Base-by-base conservation (phyloP, 92 coral and sea anemone species). In the Diadumene lineata region DNA sequence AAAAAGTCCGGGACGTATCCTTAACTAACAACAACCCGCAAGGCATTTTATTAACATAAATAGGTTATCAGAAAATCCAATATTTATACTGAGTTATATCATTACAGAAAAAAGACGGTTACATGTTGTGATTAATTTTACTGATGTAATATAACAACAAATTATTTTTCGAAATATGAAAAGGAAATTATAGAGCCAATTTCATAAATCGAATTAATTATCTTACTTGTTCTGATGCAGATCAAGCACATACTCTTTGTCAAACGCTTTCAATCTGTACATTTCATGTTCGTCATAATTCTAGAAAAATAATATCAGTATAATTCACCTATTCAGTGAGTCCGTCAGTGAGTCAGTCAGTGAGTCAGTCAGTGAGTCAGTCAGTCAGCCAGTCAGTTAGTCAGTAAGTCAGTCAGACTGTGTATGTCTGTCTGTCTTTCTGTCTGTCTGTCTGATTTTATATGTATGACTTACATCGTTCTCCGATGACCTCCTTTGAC, bases 151-250 rank as follows among this genome's bases (percentile, higher is more conserved):
- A n/a, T n/a, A n/a, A n/a, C n/a, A n/a, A n/a, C n/a, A n/a, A n/a
- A n/a, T n/a, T n/a, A n/a, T n/a, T n/a, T n/a, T n/a, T n/a, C n/a
- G n/a, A n/a, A n/a, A n/a, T n/a, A n/a, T n/a, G n/a, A n/a, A n/a
- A n/a, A n/a, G n/a, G n/a, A n/a, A n/a, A 3, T 21, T 56, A 21
- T 64, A 7, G 7, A 19, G 19, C 56, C 56, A 48, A 48, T 19
- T 11, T 19, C 19, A 7, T 56, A 19, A 56, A 3, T 4, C 4
- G 24, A 17, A 22, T 7, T 56, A 2, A n/a, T 62, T 38, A 38
- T 38, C 89, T 33, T 58, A 84, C 89, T 79, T 74, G 77, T 84
- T 78, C 8, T 34, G 34, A 13, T 66, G 84, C 31, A 84, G 31
- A 34, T 84, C 85, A 22, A 84, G 58, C 22, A 72, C 65, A 0